Percentiles rank a stretch among this genome's conserved stretches.
Conservation (phyloP, 2,113 vertebrate genomes). For the Pipra filicauda region DNA sequence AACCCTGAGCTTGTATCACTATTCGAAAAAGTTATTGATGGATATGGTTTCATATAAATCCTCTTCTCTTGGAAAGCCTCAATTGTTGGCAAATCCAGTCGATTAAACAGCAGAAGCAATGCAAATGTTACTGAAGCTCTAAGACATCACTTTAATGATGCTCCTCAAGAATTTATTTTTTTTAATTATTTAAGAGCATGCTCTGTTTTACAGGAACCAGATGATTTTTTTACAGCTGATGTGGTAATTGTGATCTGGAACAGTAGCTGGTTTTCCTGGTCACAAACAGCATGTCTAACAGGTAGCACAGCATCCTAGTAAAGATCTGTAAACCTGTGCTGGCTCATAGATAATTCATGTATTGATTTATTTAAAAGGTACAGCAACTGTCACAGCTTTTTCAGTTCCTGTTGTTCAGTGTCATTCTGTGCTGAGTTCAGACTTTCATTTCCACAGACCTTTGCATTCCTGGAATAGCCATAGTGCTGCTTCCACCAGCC, state of each 20-base stretch:
- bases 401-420: background rate
- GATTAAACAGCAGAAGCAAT: background rate
- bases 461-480: background rate
- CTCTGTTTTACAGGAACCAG: background rate
- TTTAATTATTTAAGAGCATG: background rate
- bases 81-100: background rate
- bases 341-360: background rate
- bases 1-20: background rate
- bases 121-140: background rate
- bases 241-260: background rate
- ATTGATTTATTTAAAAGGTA: conserved; percentile 10
- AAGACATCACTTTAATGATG: background rate
- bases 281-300: background rate
- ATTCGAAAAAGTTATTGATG: background rate
- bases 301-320: background rate
- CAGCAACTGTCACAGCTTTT: background rate
- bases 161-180: background rate
- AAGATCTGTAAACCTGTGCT: background rate
- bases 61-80: background rate
- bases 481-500: background rate
- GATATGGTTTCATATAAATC: background rate
- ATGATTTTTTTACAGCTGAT: background rate
- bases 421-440: background rate
- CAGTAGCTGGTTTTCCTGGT: background rate
- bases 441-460: background rate